A percentile compares a stretch with the other conserved stretches of the same genome.
phyloP scores from a whole-genome alignment of 2,797 vertebrate species.

The Sebastiscus albofasciatus region DNA sequence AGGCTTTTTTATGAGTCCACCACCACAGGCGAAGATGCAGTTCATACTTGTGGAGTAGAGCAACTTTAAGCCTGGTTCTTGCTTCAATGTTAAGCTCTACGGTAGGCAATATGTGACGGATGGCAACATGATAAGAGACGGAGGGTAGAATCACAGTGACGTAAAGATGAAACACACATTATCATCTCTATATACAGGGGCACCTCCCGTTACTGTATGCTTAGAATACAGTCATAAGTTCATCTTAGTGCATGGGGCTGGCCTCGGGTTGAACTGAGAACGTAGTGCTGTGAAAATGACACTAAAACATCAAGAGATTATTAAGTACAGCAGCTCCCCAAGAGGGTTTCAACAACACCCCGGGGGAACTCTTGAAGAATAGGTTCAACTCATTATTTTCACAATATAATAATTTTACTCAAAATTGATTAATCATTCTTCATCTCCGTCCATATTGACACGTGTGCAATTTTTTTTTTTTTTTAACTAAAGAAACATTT shows the following conservation, averaged over 20 bases:
- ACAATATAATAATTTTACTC: slow-evolving; percentile 17
- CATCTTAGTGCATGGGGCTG: background rate
- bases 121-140: slow-evolving; percentile 33
- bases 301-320: slow-evolving; percentile 19
- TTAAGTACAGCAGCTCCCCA: slow-evolving; percentile 19
- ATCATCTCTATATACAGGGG: slow-evolving; percentile 36
- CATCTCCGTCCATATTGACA: background rate
- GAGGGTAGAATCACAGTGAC: slow-evolving; percentile 43
- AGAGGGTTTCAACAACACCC: slow-evolving; percentile 13
- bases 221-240: background rate
- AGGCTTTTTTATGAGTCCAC: background rate
- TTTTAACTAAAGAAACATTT: slow-evolving; percentile 7
- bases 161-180: background rate
- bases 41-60: background rate
- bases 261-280: background rate
- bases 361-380: background rate
- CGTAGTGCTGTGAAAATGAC: slow-evolving; percentile 5
- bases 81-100: background rate
- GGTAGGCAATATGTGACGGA: slow-evolving; percentile 36
- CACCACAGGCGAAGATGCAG: background rate
- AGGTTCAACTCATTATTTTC: slow-evolving; percentile 24
- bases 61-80: background rate
- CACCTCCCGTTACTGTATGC: background rate
- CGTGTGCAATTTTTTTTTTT: slow-evolving; percentile 18
- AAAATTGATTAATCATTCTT: slow-evolving; percentile 22